A percentile compares a stretch with the other conserved stretches of the same genome.
Evolutionary conservation across 2,113 vertebrate genomes (phyloP).

Genomic region (Alexandromys fortis): DNA sequence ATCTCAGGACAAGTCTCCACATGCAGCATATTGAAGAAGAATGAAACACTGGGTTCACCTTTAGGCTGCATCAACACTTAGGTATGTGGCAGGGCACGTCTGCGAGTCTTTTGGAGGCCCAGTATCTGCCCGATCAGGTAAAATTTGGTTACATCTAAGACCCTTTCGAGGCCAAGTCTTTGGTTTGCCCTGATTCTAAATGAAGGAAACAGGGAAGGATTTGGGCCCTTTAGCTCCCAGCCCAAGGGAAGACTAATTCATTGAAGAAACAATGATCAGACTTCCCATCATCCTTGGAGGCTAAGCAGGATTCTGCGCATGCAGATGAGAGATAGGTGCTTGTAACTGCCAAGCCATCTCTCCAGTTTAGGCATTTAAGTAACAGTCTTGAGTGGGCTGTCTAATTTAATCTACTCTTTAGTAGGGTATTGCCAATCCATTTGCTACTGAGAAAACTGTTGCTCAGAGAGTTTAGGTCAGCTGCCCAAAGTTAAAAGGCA

Average conservation of each 20-base stretch:
- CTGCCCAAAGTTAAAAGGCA: background rate
- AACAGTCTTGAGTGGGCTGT: background rate
- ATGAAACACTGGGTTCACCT: background rate
- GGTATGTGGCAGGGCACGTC: background rate
- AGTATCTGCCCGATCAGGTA: background rate
- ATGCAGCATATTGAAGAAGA: background rate
- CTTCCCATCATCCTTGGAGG: background rate
- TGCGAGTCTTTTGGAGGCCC: background rate
- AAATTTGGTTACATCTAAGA: background rate
- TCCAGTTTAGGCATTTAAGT: background rate
- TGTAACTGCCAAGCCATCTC: background rate
- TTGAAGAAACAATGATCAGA: background rate
- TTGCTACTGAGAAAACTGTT: background rate
- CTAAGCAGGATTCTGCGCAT: background rate
- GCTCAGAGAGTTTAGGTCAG: background rate
- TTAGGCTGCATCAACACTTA: background rate
- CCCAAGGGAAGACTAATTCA: background rate
- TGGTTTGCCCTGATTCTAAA: background rate
- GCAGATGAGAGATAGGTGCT: background rate
- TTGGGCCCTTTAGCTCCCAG: background rate
- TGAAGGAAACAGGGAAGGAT: background rate
- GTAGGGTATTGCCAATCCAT: background rate
- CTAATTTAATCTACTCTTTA: background rate
- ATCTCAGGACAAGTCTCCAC: background rate
- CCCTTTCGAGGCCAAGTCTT: background rate